Conservation (phyloP, 2,113 vertebrate species). For the Rostratula benghalensis region DNA sequence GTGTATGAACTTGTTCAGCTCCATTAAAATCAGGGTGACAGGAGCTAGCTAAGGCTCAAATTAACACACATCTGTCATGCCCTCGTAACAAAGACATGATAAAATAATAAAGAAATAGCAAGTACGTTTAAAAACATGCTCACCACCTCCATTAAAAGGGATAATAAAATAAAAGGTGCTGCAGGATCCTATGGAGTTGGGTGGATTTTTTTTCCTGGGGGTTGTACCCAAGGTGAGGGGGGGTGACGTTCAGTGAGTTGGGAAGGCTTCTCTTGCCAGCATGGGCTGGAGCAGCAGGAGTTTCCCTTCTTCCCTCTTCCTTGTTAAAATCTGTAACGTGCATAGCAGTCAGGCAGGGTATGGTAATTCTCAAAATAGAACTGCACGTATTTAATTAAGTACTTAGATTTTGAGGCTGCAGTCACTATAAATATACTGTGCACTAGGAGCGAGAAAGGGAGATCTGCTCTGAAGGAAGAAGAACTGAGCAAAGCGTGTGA, state of each 20-base stretch:
- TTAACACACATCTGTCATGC: conserved; percentile 12
- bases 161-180: neutral
- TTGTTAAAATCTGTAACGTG: neutral
- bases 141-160: neutral
- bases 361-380: conserved; percentile 13
- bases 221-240: neutral
- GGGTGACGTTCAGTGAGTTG: neutral
- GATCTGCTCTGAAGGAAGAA: neutral
- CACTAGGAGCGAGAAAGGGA: neutral
- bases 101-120: neutral
- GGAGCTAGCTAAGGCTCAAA: neutral
- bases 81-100: neutral
- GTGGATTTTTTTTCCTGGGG: neutral
- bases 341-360: neutral
- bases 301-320: neutral
- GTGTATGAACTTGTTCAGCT: neutral
- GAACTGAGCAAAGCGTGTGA: neutral
- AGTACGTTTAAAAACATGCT: neutral
- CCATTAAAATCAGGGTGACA: conserved; percentile 33
- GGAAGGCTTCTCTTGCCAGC: neutral
- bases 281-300: neutral
- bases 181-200: neutral
- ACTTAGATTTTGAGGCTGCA: neutral
- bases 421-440: neutral
- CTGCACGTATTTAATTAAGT: conserved; percentile 14